Percentiles rank a stretch among this genome's conserved stretches.
These are phyloP conservation scores for Sebastes trivittatus DNA, from an alignment of 2,797 vertebrate species.

Conservation along the genomic window DNA sequence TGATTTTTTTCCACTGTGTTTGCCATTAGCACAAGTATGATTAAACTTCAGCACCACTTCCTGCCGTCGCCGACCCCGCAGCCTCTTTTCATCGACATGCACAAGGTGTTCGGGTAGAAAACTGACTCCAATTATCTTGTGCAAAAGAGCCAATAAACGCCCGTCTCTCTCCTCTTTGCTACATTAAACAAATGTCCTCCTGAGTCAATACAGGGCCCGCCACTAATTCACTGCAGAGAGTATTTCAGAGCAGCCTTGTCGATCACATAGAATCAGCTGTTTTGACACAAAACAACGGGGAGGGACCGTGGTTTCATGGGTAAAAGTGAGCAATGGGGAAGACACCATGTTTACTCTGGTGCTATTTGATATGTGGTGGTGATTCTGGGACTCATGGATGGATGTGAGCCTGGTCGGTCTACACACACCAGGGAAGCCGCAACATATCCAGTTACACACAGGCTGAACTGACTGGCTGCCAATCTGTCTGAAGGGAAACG, in stretches of 20 bases:
- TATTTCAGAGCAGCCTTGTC: conserved; percentile 11
- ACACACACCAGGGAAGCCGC: conserved; percentile 59
- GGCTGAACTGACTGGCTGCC: conserved; percentile 67
- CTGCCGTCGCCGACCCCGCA: not conserved
- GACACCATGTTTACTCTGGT: conserved; percentile 30
- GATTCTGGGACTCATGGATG: conserved; percentile 31
- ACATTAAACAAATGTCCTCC: conserved; percentile 12
- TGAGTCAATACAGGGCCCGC: conserved; percentile 8
- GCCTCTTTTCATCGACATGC: not conserved
- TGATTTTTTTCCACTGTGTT: conserved; percentile 28
- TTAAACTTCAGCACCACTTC: not conserved
- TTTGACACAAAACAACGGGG: conserved; percentile 20
- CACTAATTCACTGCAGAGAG: conserved; percentile 9
- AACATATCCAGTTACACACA: conserved; percentile 73
- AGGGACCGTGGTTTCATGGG: not conserved
- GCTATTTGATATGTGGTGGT: conserved; percentile 39
- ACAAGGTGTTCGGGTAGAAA: not conserved
- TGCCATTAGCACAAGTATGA: conserved; percentile 17
- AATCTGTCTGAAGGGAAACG: conserved; percentile 69
- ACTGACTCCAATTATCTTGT: conserved; percentile 22
- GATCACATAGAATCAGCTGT: conserved; percentile 23
- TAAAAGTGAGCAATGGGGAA: not conserved
- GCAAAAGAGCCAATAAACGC: conserved; percentile 31
- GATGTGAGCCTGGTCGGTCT: conserved; percentile 31
- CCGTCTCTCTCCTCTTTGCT: conserved; percentile 1